Base-by-base conservation (phyloP, 2,888 invertebrate species). In the Carcina quercana region DNA sequence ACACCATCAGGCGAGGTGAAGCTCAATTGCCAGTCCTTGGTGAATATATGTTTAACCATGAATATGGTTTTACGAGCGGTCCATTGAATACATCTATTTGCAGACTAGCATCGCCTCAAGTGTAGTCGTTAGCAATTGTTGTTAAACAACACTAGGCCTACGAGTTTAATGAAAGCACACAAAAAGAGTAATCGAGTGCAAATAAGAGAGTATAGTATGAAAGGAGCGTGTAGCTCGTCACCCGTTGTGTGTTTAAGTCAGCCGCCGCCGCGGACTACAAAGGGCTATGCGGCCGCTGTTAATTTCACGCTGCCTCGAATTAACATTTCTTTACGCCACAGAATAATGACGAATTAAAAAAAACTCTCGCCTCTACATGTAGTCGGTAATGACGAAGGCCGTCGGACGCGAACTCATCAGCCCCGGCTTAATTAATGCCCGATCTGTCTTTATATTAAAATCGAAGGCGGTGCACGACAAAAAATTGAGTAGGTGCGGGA, bases 321-420 rank as follows among this genome's bases (percentile, higher is more conserved):
- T 85, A 85, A 85, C 84, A 85, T 85, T 85, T 85, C 85, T 84
- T 83, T 83, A 82, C 83, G 83, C 83, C 80, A 80, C 74, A 75
- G 71, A 79, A 80, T 83, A 83, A 83, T 82, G 76, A 83, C 75
- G 74, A 83, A 83, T 83, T 82, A 82, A 82, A 82, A 68, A 72
- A 83, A 80, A 72, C 67, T 61, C 80, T 76, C 72, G 72, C 66
- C 66, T 71, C 71, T 72, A 78, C 76, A 80, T 78, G 75, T 62
- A 64, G 63, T 60, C 56, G n/a, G 67, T 82, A 82, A 82, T 80
- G 82, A 79, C 66, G 69, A 63, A 58, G 59, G 54, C 53, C 55
- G 53, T 57, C 48, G 59, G 65, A 59, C 59, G 67, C 62, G 53
- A 78, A 69, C 79, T 83, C 82, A 82, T 83, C 82, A 82, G 59